Evolutionary conservation across 2,797 vertebrate genomes (phyloP).

Genomic region (Microctenopoma lineatum): DNA sequence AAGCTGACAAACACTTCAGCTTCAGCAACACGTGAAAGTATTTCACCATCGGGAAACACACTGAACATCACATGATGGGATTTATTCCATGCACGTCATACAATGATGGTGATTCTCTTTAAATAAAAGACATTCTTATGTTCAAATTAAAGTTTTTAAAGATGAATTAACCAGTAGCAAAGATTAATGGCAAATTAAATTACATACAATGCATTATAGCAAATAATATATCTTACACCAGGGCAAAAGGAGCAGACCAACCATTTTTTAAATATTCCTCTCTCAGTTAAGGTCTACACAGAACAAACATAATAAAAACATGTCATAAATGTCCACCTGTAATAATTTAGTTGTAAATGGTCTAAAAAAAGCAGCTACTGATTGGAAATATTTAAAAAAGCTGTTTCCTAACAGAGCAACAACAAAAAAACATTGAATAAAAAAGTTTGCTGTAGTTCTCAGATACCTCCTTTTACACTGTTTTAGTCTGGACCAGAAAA

Average conservation of each 20-base stretch:
- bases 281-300: slow-evolving; percentile 8
- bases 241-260: background rate
- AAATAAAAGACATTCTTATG: slow-evolving; percentile 61
- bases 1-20: no score
- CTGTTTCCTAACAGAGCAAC: background rate
- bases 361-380: slow-evolving; percentile 33
- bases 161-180: slow-evolving; percentile 40
- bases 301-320: slow-evolving; percentile 20
- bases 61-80: slow-evolving; percentile 16
- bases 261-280: slow-evolving; percentile 20
- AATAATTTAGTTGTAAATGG: slow-evolving; percentile 47
- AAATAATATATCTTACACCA: slow-evolving; percentile 2
- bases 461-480: background rate
- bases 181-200: slow-evolving; percentile 40
- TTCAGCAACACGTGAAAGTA: background rate
- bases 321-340: background rate
- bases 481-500: background rate
- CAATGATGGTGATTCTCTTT: slow-evolving; percentile 55
- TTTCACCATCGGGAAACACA: no score
- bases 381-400: background rate
- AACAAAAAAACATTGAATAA: background rate
- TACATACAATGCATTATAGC: slow-evolving; percentile 3
- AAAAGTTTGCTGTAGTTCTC: background rate
- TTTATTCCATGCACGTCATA: slow-evolving; percentile 71
- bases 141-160: slow-evolving; percentile 36